A percentile compares a stretch with the other conserved stretches of the same genome.
These are phyloP conservation scores for Salarias fasciatus DNA, from an alignment of 2,797 vertebrate genomes.

Conservation along the genomic window DNA sequence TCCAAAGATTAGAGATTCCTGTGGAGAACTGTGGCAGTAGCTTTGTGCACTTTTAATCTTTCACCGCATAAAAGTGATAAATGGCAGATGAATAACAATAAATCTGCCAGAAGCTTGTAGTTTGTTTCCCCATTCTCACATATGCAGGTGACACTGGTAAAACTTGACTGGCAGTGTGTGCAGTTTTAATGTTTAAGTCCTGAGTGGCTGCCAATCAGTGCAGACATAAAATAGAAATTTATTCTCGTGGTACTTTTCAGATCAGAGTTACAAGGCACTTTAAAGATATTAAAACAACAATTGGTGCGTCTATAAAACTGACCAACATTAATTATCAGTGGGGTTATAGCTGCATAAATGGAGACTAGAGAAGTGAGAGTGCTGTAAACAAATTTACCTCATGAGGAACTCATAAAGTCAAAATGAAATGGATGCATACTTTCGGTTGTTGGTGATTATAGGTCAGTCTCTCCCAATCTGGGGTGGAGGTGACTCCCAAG, in stretches of 20 bases:
- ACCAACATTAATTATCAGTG: slow-evolving; percentile 48
- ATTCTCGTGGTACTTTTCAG: slow-evolving; percentile 28
- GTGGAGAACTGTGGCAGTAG: slow-evolving; percentile 6
- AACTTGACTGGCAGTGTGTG: slow-evolving; percentile 26
- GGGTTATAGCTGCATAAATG: slow-evolving; percentile 41
- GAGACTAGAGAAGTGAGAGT: slow-evolving; percentile 27
- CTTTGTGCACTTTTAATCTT: slow-evolving; percentile 9
- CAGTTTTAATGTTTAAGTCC: slow-evolving; percentile 28
- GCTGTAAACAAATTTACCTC: slow-evolving; percentile 36
- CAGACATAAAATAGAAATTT: slow-evolving; percentile 39
- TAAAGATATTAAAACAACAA: slow-evolving; percentile 49
- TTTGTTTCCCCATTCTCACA: slow-evolving; percentile 19
- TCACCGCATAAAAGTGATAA: slow-evolving; percentile 12
- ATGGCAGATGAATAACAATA: slow-evolving; percentile 19
- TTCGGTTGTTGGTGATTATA: background rate
- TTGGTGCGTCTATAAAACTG: slow-evolving; percentile 44
- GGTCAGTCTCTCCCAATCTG: background rate
- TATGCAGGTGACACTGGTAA: slow-evolving; percentile 11
- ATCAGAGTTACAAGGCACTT: slow-evolving; percentile 21
- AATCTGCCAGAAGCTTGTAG: slow-evolving; percentile 10
- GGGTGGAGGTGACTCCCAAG: background rate
- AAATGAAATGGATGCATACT: background rate
- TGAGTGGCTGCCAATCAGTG: slow-evolving; percentile 40
- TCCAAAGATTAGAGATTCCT: background rate
- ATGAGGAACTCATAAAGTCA: slow-evolving; percentile 24